Evolutionary conservation across 2,113 vertebrate species (phyloP).

Genomic region (Myocastor coypus): DNA sequence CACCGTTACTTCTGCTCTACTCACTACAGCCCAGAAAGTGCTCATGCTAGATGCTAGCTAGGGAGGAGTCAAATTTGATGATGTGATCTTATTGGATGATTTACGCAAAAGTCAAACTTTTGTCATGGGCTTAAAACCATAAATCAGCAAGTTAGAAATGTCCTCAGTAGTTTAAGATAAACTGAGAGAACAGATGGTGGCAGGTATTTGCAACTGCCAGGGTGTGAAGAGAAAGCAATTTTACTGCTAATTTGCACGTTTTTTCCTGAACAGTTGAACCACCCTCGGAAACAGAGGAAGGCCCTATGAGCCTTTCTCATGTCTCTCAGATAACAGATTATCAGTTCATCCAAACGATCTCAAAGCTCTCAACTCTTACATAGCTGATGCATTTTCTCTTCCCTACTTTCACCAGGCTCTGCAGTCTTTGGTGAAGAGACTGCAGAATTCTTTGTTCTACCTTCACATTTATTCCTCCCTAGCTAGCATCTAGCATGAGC

Average conservation of each 20-base stretch:
- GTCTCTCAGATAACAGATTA: background rate
- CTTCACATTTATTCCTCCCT: background rate
- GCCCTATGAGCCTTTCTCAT: background rate
- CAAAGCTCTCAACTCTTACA: background rate
- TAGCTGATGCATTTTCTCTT: background rate
- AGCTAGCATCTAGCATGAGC: background rate
- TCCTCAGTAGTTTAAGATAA: background rate
- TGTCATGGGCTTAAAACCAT: background rate
- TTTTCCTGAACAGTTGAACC: background rate
- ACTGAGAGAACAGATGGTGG: background rate
- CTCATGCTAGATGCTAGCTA: background rate
- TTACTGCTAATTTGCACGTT: background rate
- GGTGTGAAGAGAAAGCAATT: background rate
- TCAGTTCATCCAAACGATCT: background rate
- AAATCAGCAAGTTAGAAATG: slow-evolving; percentile 1
- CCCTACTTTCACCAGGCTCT: background rate
- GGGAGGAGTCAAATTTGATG: too few relatives aligned
- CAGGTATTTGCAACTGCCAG: background rate
- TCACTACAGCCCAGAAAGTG: background rate
- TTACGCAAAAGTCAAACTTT: slow-evolving; percentile 18
- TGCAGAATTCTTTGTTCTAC: background rate
- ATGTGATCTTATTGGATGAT: background rate
- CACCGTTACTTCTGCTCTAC: background rate
- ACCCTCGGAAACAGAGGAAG: background rate
- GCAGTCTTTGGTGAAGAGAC: background rate